Conservation (phyloP, 2,797 vertebrate genomes). For the Arctocebus calabarensis region DNA sequence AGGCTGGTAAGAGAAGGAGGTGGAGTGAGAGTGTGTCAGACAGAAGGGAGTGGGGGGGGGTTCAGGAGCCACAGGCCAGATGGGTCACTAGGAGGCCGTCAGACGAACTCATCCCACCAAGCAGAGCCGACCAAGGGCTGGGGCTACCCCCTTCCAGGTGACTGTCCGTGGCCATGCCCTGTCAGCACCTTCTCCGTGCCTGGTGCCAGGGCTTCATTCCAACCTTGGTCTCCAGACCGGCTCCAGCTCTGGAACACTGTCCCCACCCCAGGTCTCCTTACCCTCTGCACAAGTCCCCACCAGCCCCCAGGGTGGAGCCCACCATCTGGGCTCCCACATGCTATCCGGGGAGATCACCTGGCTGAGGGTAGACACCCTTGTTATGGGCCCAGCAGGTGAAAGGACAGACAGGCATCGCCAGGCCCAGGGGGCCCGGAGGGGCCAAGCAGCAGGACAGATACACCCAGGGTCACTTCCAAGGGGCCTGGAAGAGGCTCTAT, state of each 20-base stretch:
- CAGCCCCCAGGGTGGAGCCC: accelerated
- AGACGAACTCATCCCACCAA: accelerated
- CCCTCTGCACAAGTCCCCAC: background rate
- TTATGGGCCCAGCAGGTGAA: background rate
- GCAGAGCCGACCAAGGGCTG: accelerated
- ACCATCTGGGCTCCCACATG: background rate
- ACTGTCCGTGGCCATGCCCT: background rate
- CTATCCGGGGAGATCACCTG: background rate
- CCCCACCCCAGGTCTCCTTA: background rate
- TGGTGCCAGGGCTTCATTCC: background rate
- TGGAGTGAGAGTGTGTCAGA: background rate
- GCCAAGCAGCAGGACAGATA: background rate
- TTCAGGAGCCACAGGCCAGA: background rate
- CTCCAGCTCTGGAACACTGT: background rate
- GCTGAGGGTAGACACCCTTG: background rate
- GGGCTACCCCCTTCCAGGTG: background rate
- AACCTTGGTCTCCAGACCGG: background rate
- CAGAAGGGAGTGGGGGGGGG: background rate
- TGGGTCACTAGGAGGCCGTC: accelerated
- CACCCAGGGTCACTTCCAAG: accelerated
- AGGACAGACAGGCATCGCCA: too few species aligned
- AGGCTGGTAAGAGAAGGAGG: background rate
- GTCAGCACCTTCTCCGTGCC: background rate
- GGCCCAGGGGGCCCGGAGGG: background rate
- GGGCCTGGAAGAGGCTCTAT: background rate